phyloP scores from a whole-genome alignment of 2,113 vertebrate genomes.

The Saguinus imperator region DNA sequence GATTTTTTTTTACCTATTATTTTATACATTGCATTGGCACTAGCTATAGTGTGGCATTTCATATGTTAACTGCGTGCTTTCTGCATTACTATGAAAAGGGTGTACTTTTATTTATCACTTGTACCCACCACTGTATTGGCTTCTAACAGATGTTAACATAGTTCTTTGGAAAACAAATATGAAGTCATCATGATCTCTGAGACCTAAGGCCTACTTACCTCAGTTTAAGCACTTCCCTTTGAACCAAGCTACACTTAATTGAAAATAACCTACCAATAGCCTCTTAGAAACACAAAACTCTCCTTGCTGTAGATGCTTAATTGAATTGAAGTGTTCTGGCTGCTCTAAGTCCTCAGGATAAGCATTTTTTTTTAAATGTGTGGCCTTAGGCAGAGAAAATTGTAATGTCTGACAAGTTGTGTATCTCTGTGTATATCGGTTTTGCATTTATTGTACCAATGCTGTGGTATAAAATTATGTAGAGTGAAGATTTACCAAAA shows the following conservation, averaged over 20 bases:
- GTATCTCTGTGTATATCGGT: background rate
- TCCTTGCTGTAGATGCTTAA: background rate
- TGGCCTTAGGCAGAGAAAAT: background rate
- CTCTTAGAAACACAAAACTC: background rate
- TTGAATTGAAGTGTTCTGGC: background rate
- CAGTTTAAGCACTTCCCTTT: constrained; percentile 22
- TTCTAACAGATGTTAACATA: background rate
- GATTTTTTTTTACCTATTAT: background rate
- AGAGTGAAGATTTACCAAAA: background rate
- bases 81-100: background rate
- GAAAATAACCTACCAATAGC: background rate
- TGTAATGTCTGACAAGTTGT: background rate
- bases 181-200: background rate
- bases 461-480: background rate
- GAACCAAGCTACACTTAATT: background rate
- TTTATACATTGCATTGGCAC: background rate
- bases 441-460: background rate
- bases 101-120: background rate
- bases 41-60: background rate
- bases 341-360: background rate
- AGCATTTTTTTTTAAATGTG: background rate
- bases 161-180: background rate
- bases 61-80: background rate
- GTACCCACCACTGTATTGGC: background rate
- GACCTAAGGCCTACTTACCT: background rate